These are phyloP conservation scores for Microdon myrmicae DNA, from an alignment of 2,888 invertebrate species.

Conservation along the genomic window DNA sequence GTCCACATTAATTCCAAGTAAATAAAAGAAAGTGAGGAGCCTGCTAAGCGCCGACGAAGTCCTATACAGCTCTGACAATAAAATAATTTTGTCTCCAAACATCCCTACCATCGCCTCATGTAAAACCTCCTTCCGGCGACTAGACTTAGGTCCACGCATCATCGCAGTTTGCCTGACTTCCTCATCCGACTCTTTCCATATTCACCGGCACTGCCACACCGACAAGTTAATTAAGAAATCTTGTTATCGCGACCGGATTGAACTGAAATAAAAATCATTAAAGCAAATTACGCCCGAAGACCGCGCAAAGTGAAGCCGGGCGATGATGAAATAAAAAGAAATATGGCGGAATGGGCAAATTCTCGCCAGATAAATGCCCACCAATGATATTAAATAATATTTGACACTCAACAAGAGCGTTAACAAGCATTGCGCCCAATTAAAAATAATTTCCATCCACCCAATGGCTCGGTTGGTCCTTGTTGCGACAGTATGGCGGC, in stretches of 20 bases:
- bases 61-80: too few species aligned
- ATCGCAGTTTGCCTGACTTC: too few species aligned
- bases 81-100: too few species aligned
- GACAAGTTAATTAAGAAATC: conserved; percentile 50
- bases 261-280: conserved; percentile 44
- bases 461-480: conserved; percentile 16
- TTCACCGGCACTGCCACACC: too few species aligned
- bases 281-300: conserved; percentile 47
- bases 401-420: conserved; percentile 52
- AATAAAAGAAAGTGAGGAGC: too few species aligned
- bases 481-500: conserved; percentile 4
- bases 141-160: too few species aligned
- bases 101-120: conserved; percentile 7
- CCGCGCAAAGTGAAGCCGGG: conserved; percentile 11
- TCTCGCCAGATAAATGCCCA: conserved; percentile 47
- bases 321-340: conserved; percentile 2
- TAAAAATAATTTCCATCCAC: conserved; percentile 51
- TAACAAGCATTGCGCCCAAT: conserved; percentile 52
- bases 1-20: too few species aligned
- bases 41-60: too few species aligned
- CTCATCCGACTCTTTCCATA: too few species aligned
- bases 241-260: conserved; percentile 24
- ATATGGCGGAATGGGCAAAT: too few species aligned
- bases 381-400: conserved; percentile 52
- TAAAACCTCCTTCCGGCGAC: conserved; percentile 7